Conservation (phyloP, 2,888 invertebrate genomes). For the Ichneumoninae sp. region DNA sequence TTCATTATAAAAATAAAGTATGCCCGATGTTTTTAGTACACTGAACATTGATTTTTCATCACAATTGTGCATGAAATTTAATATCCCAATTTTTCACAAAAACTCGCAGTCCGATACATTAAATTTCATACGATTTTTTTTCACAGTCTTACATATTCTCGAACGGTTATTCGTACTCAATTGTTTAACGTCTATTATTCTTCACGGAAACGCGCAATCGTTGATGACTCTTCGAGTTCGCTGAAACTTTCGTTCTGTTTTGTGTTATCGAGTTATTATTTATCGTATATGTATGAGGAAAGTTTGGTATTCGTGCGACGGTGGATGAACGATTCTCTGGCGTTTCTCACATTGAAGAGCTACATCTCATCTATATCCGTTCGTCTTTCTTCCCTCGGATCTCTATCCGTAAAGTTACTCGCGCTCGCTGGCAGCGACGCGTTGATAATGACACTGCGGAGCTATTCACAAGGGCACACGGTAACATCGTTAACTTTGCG, state of each 20-base stretch:
- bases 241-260: not conserved
- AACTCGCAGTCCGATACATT: no score
- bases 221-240: not conserved
- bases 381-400: not conserved
- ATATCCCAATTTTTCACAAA: no score
- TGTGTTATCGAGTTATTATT: not conserved
- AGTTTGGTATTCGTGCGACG: not conserved
- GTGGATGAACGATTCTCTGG: not conserved
- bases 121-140: no score
- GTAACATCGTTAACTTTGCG: constrained; percentile 84
- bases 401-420: constrained; percentile 1
- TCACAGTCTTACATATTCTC: no score
- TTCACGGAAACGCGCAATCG: no score
- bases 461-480: constrained; percentile 78
- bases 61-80: no score
- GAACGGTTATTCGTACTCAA: no score
- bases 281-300: not conserved
- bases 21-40: no score
- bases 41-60: no score
- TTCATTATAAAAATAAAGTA: no score
- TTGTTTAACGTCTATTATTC: no score
- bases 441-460: constrained; percentile 82
- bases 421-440: constrained; percentile 81
- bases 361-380: not conserved
- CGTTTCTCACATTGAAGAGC: constrained; percentile 24